Base-by-base conservation (phyloP, 2,888 invertebrate species). In the Abrostola tripartita region DNA sequence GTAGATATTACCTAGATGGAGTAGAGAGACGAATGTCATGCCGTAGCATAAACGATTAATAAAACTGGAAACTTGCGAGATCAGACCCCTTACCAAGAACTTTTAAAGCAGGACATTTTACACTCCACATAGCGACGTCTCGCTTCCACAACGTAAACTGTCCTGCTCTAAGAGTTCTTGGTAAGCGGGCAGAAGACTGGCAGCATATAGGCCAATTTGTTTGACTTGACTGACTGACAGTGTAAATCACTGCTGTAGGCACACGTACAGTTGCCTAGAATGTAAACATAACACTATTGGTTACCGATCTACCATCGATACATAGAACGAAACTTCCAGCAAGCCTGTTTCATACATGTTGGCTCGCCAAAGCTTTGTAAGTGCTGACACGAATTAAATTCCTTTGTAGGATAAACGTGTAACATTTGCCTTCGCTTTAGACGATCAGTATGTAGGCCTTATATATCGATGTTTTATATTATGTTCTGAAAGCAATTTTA, bases 131-230 rank as follows among this genome's bases (percentile, higher is more conserved):
- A n/a, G n/a, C n/a, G n/a, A n/a, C n/a, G n/a, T n/a, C n/a, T n/a
- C n/a, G n/a, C n/a, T n/a, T n/a, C n/a, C n/a, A n/a, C n/a, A n/a
- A n/a, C n/a, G n/a, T n/a, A n/a, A n/a, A n/a, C n/a, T n/a, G n/a
- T n/a, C n/a, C n/a, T n/a, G n/a, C n/a, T n/a, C n/a, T n/a, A n/a
- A n/a, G n/a, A n/a, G n/a, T n/a, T n/a, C n/a, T n/a, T n/a, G n/a
- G n/a, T n/a, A n/a, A n/a, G n/a, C n/a, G n/a, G n/a, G n/a, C n/a
- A n/a, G n/a, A n/a, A n/a, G n/a, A n/a, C n/a, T n/a, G n/a, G n/a
- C n/a, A n/a, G n/a, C n/a, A n/a, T n/a, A 53, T 74, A 53, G 79
- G 82, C 80, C 80, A 79, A 87, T 88, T 87, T 86, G 80, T 85
- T 81, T 72, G 57, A 60, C 63, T 62, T 77, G 81, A 78, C 73